Conservation (phyloP, 2,113 vertebrate genomes). For the Rissa tridactyla region DNA sequence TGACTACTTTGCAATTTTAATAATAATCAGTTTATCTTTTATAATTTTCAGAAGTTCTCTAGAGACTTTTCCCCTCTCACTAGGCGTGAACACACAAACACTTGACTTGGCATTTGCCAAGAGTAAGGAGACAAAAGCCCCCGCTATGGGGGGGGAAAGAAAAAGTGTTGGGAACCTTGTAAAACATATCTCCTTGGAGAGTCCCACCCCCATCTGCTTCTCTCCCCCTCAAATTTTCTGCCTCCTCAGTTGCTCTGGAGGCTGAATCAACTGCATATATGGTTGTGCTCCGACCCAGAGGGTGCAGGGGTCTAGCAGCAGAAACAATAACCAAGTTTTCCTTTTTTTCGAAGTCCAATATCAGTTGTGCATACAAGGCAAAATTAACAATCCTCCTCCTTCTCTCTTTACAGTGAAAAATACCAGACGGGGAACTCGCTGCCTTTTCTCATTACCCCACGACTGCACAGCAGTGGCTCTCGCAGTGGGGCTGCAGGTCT, state of each 20-base stretch:
- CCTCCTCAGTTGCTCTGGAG: background rate
- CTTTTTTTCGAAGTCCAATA: background rate
- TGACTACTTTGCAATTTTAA: background rate
- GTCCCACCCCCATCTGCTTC: background rate
- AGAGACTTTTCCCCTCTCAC: background rate
- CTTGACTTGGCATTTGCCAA: background rate
- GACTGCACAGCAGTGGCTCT: background rate
- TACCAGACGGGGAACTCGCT: background rate
- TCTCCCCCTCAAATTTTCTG: background rate
- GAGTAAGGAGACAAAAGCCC: slow-evolving; percentile 2
- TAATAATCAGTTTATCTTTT: background rate
- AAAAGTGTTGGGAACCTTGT: background rate
- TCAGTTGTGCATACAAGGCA: slow-evolving; percentile 43
- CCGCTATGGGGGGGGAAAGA: background rate
- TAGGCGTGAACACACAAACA: background rate
- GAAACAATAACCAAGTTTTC: background rate
- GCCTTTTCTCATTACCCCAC: background rate
- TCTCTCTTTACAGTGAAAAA: background rate
- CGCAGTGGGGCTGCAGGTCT: background rate
- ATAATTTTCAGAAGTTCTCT: background rate
- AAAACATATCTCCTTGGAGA: slow-evolving; percentile 1
- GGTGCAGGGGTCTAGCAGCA: background rate
- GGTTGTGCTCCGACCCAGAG: background rate
- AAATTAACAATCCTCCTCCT: background rate
- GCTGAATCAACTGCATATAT: slow-evolving; percentile 4